Evolutionary conservation across 2,113 vertebrate genomes (phyloP).

Genomic region (Dicerorhinus sumatrensis): DNA sequence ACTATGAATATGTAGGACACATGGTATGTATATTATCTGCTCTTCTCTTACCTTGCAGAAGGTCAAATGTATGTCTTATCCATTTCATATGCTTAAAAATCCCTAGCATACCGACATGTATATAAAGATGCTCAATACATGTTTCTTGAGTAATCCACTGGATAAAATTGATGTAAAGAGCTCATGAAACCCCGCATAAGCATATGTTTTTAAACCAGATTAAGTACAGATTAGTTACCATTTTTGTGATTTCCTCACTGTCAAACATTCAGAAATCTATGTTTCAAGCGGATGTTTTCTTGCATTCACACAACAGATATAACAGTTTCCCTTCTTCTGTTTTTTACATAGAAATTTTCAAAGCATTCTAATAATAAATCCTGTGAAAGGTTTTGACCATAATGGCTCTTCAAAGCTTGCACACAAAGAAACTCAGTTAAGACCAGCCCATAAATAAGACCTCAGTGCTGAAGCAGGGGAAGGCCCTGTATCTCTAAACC

Average conservation of each 20-base stretch:
- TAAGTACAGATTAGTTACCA: conserved; percentile 16
- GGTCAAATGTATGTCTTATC: neutral
- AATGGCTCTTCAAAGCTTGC: conserved; percentile 73
- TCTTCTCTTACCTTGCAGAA: neutral
- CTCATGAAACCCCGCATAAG: neutral
- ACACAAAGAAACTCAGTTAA: conserved; percentile 79
- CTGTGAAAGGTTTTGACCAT: conserved; percentile 71
- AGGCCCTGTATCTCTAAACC: conserved; percentile 75
- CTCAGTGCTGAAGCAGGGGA: conserved; percentile 58
- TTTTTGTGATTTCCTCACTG: conserved; percentile 24
- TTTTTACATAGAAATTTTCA: conserved; percentile 71
- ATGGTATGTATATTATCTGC: neutral
- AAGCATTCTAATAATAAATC: conserved; percentile 79
- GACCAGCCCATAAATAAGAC: conserved; percentile 80
- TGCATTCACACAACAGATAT: neutral
- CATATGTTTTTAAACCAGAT: neutral
- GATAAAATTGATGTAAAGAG: neutral
- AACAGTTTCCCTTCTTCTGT: conserved; percentile 67
- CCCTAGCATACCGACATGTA: neutral
- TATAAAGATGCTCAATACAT: neutral
- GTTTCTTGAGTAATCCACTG: neutral
- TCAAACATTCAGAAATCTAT: conserved; percentile 34
- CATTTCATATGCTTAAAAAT: neutral
- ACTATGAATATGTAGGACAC: neutral
- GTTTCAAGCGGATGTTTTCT: conserved; percentile 16